Evolutionary conservation across 1,140 invertebrate genomes (phyloP).

Genomic region (Drosophila nebulosa): DNA sequence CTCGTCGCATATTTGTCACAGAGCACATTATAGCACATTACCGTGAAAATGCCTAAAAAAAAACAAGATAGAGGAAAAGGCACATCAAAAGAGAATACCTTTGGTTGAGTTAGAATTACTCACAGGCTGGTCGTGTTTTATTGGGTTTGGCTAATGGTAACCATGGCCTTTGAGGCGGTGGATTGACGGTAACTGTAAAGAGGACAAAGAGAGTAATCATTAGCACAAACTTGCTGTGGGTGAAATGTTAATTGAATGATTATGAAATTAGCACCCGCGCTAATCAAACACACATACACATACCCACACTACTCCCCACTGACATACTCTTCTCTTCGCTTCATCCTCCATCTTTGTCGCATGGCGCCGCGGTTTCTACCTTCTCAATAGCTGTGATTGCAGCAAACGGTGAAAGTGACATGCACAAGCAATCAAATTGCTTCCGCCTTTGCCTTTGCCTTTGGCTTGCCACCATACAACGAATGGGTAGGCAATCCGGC

Average conservation of each 20-base stretch:
- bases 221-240: slow-evolving; percentile 31
- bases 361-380: slow-evolving; percentile 8
- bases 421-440: slow-evolving; percentile 77
- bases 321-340: slow-evolving; percentile 46
- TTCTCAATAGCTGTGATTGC: slow-evolving; percentile 10
- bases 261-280: slow-evolving; percentile 56
- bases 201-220: slow-evolving; percentile 70
- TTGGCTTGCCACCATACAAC: slow-evolving; percentile 8
- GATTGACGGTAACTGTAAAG: slow-evolving; percentile 92
- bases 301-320: slow-evolving; percentile 38
- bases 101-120: too few species aligned
- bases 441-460: slow-evolving; percentile 70
- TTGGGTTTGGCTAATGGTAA: slow-evolving; percentile 93
- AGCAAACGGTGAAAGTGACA: slow-evolving; percentile 77
- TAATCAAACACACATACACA: background rate
- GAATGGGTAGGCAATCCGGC: background rate
- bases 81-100: too few species aligned
- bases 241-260: slow-evolving; percentile 26
- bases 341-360: slow-evolving; percentile 1
- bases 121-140: slow-evolving; percentile 92
- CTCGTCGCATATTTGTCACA: slow-evolving; percentile 99
- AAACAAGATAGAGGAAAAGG: too few species aligned
- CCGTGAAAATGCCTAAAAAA: slow-evolving; percentile 95
- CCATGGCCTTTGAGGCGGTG: slow-evolving; percentile 96
- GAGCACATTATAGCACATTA: slow-evolving; percentile 99